Percentiles rank a stretch among this genome's conserved stretches.
phyloP scores from a whole-genome alignment of 2,113 vertebrate genomes.

The Polypterus bichir region DNA sequence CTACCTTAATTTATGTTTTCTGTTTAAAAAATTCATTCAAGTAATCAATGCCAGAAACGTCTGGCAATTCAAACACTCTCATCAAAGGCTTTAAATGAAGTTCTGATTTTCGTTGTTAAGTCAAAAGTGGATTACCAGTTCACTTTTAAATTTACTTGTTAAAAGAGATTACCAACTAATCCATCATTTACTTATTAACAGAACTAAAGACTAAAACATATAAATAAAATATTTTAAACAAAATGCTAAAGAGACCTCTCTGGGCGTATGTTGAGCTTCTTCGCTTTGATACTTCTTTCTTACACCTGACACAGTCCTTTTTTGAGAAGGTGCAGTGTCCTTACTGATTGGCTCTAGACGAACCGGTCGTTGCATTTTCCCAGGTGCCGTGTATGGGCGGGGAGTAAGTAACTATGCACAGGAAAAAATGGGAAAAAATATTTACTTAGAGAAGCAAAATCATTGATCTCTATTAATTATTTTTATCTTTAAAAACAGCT shows the following conservation, averaged over 20 bases:
- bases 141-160: background rate
- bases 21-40: no score
- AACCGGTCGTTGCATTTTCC: conserved; percentile 52
- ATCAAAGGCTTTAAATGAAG: no score
- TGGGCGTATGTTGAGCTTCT: conserved; percentile 34
- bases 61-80: no score
- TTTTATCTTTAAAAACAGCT: background rate
- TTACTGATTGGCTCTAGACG: conserved; percentile 55
- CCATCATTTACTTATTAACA: background rate
- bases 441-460: fast-evolving
- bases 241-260: conserved; percentile 36
- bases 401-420: conserved; percentile 44
- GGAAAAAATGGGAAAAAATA: background rate
- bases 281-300: conserved; percentile 26
- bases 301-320: conserved; percentile 35
- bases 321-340: conserved; percentile 29
- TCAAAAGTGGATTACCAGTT: background rate
- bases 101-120: background rate
- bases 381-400: conserved; percentile 70
- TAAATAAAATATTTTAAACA: conserved; percentile 16
- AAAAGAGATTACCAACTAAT: background rate
- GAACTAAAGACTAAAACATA: background rate
- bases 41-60: no score
- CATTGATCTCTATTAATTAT: background rate
- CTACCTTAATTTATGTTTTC: no score